Evolutionary conservation across 2,888 invertebrate genomes (phyloP), one percentile per base, ranked within the genome.

Genomic region (Epinotia ramella): DNA sequence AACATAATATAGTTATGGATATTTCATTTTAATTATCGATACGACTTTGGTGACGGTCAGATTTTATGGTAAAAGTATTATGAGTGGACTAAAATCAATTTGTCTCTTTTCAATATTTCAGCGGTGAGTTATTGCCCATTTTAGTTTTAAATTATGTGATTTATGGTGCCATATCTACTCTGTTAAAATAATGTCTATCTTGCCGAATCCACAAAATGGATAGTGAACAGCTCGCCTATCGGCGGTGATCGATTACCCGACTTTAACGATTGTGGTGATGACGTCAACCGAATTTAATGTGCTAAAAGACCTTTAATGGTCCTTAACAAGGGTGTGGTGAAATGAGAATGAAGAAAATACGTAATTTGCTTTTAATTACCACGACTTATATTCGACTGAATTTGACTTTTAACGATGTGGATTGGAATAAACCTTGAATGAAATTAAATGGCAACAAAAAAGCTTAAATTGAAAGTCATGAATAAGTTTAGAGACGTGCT

Each of bases 221-320:
- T 49, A 44, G 63, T 74, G 64, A 24, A 24, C 49, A 49, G 12
- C 33, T 33, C 3, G 24, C 59, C 57, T 74, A 69, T 11, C 11
- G 13, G 3, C n/a, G 53, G 70, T 87, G 87, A 88, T 89, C 84
- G 86, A 89, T 89, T 80, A 82, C 78, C 73, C 78, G 77, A 77
- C 46, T 81, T 76, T 76, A 73, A 72, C 80, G 77, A 78, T 82
- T 82, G 80, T 80, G 79, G 79, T 76, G 78, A 73, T 79, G 75
- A 75, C 75, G 70, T 73, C 64, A 73, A 65, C 53, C 24, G 40
- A 70, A 28, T 66, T 65, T 60, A 65, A 73, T 60, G 66, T 71
- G 75, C 66, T 66, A 71, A 75, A 73, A 60, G 59, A 66, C 70
- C 64, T 66, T 70, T 60, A 56, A 71, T 65, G 69, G 74, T 28